phyloP scores from a whole-genome alignment of 2,113 vertebrate species.

The Lepisosteus osseus region DNA sequence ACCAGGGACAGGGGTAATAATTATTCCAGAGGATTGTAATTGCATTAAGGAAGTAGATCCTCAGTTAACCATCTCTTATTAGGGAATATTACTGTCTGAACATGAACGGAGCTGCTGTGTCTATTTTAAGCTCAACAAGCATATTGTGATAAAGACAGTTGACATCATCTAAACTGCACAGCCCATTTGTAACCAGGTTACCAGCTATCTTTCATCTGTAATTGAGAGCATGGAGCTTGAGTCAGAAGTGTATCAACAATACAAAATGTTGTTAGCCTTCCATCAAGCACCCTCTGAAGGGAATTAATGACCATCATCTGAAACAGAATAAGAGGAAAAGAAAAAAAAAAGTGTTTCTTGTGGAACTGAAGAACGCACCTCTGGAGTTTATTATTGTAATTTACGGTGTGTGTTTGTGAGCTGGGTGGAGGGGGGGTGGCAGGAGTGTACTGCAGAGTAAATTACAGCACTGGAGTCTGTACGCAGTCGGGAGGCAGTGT shows the following conservation, averaged over 20 bases:
- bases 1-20: conserved; percentile 33
- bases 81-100: conserved; percentile 34
- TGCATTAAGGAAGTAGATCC: conserved; percentile 45
- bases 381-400: conserved; percentile 53
- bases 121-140: conserved; percentile 45
- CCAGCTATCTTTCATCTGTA: conserved; percentile 65
- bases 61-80: conserved; percentile 52
- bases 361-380: conserved; percentile 58
- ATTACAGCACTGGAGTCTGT: too few species aligned
- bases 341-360: conserved; percentile 42
- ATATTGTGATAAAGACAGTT: conserved; percentile 59
- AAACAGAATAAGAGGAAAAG: conserved; percentile 41
- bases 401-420: conserved; percentile 7
- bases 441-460: too few species aligned
- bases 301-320: conserved; percentile 68
- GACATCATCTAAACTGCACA: conserved; percentile 64
- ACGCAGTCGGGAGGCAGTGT: too few species aligned
- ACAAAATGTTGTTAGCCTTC: conserved; percentile 70
- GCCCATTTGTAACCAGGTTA: conserved; percentile 72
- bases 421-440: neutral
- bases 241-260: conserved; percentile 65
- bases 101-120: conserved; percentile 38
- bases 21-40: conserved; percentile 45
- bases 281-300: conserved; percentile 62
- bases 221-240: conserved; percentile 63